These are phyloP conservation scores for Helogale parvula DNA, from an alignment of 2,113 vertebrate species.

Conservation along the genomic window DNA sequence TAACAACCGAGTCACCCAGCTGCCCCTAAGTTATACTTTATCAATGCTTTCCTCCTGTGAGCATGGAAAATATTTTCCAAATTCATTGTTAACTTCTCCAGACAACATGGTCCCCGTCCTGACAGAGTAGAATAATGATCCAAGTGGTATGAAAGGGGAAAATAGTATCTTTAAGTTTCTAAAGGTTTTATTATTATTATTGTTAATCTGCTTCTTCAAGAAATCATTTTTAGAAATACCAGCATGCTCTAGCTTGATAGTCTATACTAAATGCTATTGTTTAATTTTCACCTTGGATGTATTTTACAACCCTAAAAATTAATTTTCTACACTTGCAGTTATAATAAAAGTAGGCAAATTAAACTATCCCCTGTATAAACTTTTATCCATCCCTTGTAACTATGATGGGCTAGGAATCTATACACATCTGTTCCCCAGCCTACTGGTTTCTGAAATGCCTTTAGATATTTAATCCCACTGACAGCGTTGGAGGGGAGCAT, in stretches of 20 bases:
- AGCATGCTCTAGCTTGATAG: background rate
- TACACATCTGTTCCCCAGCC: background rate
- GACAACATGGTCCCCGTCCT: background rate
- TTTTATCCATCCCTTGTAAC: background rate
- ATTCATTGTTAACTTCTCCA: conserved; percentile 46
- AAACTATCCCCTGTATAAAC: background rate
- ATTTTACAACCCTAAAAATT: conserved; percentile 32
- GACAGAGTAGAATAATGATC: background rate
- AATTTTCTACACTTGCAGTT: conserved; percentile 21
- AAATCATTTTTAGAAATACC: background rate
- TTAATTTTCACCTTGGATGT: background rate
- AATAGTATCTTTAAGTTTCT: background rate
- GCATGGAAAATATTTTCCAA: conserved; percentile 1
- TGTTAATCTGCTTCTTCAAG: background rate
- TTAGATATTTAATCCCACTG: background rate
- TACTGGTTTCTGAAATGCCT: background rate
- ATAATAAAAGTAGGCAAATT: background rate
- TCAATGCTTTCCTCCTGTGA: background rate
- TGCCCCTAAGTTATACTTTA: background rate
- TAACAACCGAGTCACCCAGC: too few species aligned
- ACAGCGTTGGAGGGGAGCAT: background rate
- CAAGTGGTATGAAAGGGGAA: background rate
- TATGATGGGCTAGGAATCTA: background rate
- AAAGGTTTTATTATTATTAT: conserved; percentile 26
- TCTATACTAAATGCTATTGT: background rate